Conservation (phyloP, 1,140 invertebrate genomes). For the Metaphire vulgaris region DNA sequence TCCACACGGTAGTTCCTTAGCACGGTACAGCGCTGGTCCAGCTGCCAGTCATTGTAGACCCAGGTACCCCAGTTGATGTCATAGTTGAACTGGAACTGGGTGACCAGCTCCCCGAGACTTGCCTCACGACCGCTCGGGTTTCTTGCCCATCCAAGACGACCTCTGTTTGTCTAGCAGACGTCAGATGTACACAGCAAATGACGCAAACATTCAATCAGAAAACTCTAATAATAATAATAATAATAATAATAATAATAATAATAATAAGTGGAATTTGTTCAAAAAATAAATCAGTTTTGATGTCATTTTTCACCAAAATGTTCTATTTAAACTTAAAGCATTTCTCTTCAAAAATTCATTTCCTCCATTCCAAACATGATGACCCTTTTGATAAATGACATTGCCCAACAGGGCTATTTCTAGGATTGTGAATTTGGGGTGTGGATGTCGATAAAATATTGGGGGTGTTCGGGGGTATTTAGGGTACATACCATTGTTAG, state of each 20-base stretch:
- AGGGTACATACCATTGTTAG: no score
- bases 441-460: no score
- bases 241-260: not conserved
- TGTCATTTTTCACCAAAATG: no score
- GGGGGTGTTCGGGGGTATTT: no score
- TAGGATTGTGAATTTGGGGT: no score
- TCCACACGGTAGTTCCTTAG: conserved; percentile 61
- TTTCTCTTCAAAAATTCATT: no score
- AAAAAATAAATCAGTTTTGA: no score
- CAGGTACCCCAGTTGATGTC: conserved; percentile 71
- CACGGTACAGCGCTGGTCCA: conserved; percentile 69
- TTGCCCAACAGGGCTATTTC: no score
- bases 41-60: conserved; percentile 80
- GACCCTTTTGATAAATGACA: no score
- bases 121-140: conserved; percentile 19
- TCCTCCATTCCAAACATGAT: no score
- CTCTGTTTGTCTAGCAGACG: conserved; percentile 3
- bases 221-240: not conserved
- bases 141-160: conserved; percentile 17
- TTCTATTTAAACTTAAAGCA: no score
- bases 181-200: not conserved
- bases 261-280: no score
- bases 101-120: conserved; percentile 19
- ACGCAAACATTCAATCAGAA: not conserved
- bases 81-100: conserved; percentile 61